Evolutionary conservation across 1,140 invertebrate species (phyloP), one percentile per base, ranked within the genome.

Genomic region (Linepithema humile): DNA sequence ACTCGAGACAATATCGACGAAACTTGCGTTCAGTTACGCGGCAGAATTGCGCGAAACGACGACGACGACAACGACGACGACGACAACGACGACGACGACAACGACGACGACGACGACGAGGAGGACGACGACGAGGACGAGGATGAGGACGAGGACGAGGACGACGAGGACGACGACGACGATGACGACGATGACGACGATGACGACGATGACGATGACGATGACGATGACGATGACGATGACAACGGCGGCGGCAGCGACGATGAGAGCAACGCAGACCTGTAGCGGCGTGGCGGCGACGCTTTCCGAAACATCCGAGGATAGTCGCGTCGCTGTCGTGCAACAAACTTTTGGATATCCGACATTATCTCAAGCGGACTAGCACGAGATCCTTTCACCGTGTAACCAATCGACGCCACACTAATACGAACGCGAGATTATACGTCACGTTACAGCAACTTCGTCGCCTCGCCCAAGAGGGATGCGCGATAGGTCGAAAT

Each of bases 321-420:
- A 60, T 60, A 82, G 78, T 72, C 78, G 10, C 50, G 38, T 53
- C 43, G 45, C 40, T 72, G 77, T 80, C 77, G 62, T 59, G 40
- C 53, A 74, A 72, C 78, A 82, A 82, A 82, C 78, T 82, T 82
- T 82, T 74, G 67, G 69, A 74, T 82, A 73, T 74, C 78, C 70
- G 78, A 82, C 78, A 82, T 82, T 82, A 82, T 82, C 78, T 82
- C 78, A 32, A 60, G 53, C 69, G 40, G 57, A 62, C 69, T 60
- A 57, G 57, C 65, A 45, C 69, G 78, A 45, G 40, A 59, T 74
- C 78, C 78, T 74, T 74, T 74, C 67, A 74, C 69, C 38, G 26
- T 48, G 65, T 26, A 43, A 82, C 69, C 78, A 74, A 82, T 82
- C 78, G 78, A 82, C 78, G 69, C 55, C 78, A 55, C 78, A 62